Evolutionary conservation across 2,888 invertebrate species (phyloP).

Genomic region (Tubulanus polymorphus): DNA sequence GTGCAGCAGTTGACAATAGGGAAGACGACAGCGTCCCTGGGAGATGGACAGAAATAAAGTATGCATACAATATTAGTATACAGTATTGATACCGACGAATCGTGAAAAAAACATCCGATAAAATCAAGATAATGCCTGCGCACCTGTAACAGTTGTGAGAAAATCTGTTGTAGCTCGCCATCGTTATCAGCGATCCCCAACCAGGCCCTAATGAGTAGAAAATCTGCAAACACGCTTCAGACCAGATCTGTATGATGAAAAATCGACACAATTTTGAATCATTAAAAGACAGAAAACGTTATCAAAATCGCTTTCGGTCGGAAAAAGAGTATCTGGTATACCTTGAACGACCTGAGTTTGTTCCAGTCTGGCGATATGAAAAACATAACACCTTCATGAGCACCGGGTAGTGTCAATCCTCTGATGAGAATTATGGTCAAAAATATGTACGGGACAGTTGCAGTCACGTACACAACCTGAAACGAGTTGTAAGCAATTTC

Average conservation of each 20-base stretch:
- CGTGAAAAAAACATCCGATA: too few species aligned
- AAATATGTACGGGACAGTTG: slow-evolving; percentile 86
- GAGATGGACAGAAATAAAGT: slow-evolving; percentile 11
- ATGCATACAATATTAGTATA: too few species aligned
- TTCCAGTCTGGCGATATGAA: slow-evolving; percentile 83
- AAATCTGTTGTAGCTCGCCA: slow-evolving; percentile 48
- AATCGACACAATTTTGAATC: too few species aligned
- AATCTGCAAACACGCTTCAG: slow-evolving; percentile 53
- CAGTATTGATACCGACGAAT: too few species aligned
- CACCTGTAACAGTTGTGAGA: slow-evolving; percentile 41
- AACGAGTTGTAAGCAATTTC: too few species aligned
- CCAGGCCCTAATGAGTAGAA: slow-evolving; percentile 54
- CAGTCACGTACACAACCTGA: slow-evolving; percentile 92
- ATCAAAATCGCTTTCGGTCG: too few species aligned
- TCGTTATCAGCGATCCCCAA: slow-evolving; percentile 46
- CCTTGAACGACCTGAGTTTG: too few species aligned
- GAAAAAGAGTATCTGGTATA: too few species aligned
- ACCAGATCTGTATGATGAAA: slow-evolving; percentile 48
- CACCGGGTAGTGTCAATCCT: slow-evolving; percentile 81
- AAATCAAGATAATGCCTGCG: too few species aligned
- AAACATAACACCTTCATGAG: slow-evolving; percentile 78
- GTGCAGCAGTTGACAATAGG: slow-evolving; percentile 51
- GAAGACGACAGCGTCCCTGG: slow-evolving; percentile 50
- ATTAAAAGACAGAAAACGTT: too few species aligned
- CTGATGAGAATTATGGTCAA: slow-evolving; percentile 76